Conservation (phyloP, 2,113 vertebrate species). For the Manacus vitellinus region DNA sequence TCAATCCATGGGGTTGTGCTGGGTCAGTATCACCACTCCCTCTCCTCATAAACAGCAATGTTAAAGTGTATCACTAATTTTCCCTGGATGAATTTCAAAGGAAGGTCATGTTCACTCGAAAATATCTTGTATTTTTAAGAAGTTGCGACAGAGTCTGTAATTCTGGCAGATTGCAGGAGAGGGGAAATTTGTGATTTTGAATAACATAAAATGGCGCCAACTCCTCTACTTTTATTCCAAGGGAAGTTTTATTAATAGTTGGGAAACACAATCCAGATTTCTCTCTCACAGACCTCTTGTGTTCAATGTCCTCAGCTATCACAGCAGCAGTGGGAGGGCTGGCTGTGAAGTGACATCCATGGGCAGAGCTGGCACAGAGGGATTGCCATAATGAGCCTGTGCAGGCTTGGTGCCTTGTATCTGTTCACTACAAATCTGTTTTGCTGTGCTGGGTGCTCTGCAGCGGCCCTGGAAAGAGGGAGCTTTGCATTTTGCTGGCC, state of each 20-base stretch:
- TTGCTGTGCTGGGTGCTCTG: background rate
- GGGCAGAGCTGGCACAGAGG: background rate
- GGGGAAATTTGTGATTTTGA: constrained; percentile 40
- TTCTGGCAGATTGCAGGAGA: background rate
- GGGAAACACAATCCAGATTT: constrained; percentile 6
- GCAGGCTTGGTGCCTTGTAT: background rate
- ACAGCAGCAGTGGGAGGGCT: background rate
- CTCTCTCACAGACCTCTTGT: background rate
- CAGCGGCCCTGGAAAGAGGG: background rate
- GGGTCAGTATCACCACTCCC: background rate
- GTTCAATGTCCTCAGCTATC: background rate
- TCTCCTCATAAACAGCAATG: background rate
- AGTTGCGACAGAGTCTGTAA: background rate
- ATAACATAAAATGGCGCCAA: constrained; percentile 7
- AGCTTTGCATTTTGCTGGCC: background rate
- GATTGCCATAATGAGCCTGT: fast-evolving
- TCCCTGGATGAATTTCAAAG: background rate
- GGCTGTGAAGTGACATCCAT: background rate
- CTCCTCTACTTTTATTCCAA: constrained; percentile 31
- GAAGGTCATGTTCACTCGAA: background rate
- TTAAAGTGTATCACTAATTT: background rate
- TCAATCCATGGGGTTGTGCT: too few relatives aligned
- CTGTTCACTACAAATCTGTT: background rate
- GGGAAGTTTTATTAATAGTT: constrained; percentile 37
- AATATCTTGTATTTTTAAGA: constrained; percentile 16